Evolutionary conservation across 30 jellyfish, hydroid and myxozoan species (phyloP), one percentile per base, ranked within the genome.

Genomic region (Cassiopea xamachana): DNA sequence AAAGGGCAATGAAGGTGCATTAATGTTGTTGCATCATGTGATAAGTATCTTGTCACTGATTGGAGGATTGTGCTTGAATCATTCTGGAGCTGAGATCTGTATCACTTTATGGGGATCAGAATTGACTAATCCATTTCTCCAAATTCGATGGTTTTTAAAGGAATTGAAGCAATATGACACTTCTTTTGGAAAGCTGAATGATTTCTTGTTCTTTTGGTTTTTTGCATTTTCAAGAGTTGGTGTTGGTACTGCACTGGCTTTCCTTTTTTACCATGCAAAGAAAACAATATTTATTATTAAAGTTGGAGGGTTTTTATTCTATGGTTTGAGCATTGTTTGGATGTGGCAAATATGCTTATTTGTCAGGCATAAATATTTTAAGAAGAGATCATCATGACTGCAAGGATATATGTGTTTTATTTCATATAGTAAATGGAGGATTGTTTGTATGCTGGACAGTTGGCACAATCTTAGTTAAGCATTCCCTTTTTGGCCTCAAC

Each of bases 21-120:
- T 91, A 87, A 95, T 95, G 98, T 85, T 95, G 5, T 14, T 88
- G 48, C 99, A 95, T 71, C 99, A 95, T 76, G 90, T 83, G 80
- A 80, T 92, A 69, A 95, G 99, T 83, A 79, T 95, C 79, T 69
- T 92, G 61, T 80, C 97, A 55, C 81, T 95, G 89, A 73, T 88
- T 73, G 96, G 91, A 68, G 94, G 99, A 59, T 74, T 88, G 72
- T 50, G n/a, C 48, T 47, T 91, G 90, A 75, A 83, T 43, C 86
- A 77, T 59, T 95, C 99, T 69, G 99, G 96, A 46, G 86, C 99
- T 10, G 99, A 95, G 73, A 95, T 95, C 48, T 44, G 90, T 10
- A 70, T 79, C 19, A 95, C 99, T 2, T 91, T 95, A 7, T 91
- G 98, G 98, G 99, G 99, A 45, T 88, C 99, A 55, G 99, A 95